Evolutionary conservation across 2,888 invertebrate species (phyloP).

Genomic region (Tetragnatha montana): DNA sequence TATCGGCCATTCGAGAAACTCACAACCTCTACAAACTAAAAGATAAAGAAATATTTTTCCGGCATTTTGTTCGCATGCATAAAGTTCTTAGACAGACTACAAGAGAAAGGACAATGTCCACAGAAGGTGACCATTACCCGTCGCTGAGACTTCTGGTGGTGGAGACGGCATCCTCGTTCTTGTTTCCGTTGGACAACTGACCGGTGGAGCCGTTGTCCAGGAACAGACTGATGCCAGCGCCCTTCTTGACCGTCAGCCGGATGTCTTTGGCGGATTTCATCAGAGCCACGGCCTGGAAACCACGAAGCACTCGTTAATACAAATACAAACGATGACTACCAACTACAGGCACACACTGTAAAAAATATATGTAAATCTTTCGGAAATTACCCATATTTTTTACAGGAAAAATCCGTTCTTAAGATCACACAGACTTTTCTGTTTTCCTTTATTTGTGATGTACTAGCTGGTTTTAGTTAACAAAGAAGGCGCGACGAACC

Average conservation of each 20-base stretch:
- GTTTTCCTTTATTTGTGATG: too few species aligned
- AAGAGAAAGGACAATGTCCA: too few species aligned
- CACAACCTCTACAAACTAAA: neutral
- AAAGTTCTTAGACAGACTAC: too few species aligned
- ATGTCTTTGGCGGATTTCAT: constrained; percentile 86
- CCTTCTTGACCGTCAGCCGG: constrained; percentile 85
- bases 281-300: constrained; percentile 62
- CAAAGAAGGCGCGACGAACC: too few species aligned
- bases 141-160: constrained; percentile 63
- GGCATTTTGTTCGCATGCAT: too few species aligned
- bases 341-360: neutral
- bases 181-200: constrained; percentile 36
- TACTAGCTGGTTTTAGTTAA: too few species aligned
- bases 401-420: too few species aligned
- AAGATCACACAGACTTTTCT: too few species aligned
- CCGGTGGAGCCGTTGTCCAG: constrained; percentile 22
- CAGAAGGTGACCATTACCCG: constrained; percentile 43
- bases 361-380: too few species aligned
- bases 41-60: neutral
- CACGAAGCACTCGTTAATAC: neutral
- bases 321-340: neutral
- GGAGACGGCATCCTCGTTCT: constrained; percentile 59
- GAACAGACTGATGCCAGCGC: constrained; percentile 77
- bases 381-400: too few species aligned
- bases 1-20: too few species aligned